Conservation (phyloP, 2,888 invertebrate genomes). For the Philaethria dido region DNA sequence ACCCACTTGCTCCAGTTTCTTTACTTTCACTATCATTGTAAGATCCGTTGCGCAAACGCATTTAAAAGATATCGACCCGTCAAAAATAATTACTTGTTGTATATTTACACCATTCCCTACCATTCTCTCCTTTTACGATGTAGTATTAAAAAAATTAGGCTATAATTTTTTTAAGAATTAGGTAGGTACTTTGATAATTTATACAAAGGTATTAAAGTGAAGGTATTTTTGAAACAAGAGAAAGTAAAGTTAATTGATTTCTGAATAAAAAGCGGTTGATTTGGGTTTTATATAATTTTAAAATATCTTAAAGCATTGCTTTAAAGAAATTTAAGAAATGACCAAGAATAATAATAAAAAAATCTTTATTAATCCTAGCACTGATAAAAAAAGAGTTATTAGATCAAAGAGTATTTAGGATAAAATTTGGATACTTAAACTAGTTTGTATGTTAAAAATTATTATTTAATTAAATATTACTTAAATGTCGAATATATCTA, state of each 20-base stretch:
- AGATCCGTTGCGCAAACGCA: conserved; percentile 67
- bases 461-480: conserved; percentile 26
- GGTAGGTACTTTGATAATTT: no score
- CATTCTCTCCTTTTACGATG: background rate
- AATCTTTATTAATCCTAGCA: conserved; percentile 2
- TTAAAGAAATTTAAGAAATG: conserved; percentile 4
- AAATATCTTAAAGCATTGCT: background rate
- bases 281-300: conserved; percentile 16
- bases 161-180: no score
- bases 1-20: conserved; percentile 75
- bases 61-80: conserved; percentile 52
- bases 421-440: conserved; percentile 48
- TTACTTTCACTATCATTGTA: conserved; percentile 80
- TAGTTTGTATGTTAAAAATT: conserved; percentile 62
- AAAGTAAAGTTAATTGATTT: background rate
- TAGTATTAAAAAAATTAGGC: background rate
- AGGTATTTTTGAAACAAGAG: background rate
- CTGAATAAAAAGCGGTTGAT: conserved; percentile 15
- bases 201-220: background rate
- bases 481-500: conserved; percentile 78
- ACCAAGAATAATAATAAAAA: background rate
- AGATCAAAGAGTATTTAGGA: background rate
- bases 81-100: conserved; percentile 45
- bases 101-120: conserved; percentile 32
- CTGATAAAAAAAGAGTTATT: background rate